Percentiles rank a stretch among this genome's conserved stretches.
Evolutionary conservation across 1,140 invertebrate species (phyloP).

Genomic region (Pteromalus puparum): DNA sequence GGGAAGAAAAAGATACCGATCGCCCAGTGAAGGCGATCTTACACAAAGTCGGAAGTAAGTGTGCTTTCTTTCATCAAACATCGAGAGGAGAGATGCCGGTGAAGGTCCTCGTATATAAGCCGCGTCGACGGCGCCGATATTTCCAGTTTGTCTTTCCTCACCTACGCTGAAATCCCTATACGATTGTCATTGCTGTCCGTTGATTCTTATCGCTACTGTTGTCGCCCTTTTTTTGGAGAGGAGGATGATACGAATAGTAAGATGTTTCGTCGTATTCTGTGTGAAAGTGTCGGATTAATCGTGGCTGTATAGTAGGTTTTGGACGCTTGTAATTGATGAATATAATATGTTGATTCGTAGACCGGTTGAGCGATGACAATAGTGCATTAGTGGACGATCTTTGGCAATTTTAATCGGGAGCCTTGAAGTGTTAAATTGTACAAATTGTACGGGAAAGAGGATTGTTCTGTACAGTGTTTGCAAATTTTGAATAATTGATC

Average conservation of each 20-base stretch:
- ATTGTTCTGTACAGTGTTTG: not conserved
- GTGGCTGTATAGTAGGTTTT: not conserved
- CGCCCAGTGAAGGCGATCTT: constrained; percentile 11
- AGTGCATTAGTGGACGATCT: not conserved
- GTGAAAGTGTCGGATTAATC: constrained; percentile 4
- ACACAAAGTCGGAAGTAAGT: constrained; percentile 43
- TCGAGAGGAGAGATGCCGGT: constrained; percentile 52
- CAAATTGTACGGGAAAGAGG: not conserved
- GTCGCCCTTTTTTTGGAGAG: not conserved
- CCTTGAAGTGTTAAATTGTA: too few species aligned
- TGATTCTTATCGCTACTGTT: not conserved
- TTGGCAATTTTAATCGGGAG: too few species aligned
- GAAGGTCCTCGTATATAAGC: constrained; percentile 74
- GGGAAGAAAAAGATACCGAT: constrained; percentile 24
- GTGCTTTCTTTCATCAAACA: constrained; percentile 34
- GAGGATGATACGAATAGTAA: constrained; percentile 27
- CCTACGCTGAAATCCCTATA: not conserved
- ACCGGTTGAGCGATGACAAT: not conserved
- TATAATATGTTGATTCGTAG: not conserved
- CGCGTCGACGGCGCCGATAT: constrained; percentile 60
- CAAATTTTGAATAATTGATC: not conserved
- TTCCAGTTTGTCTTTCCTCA: constrained; percentile 63
- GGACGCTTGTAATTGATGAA: not conserved
- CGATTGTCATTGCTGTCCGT: not conserved
- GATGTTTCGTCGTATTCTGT: not conserved